Base-by-base conservation (phyloP, 2,113 vertebrate genomes). In the Alexandromys fortis region DNA sequence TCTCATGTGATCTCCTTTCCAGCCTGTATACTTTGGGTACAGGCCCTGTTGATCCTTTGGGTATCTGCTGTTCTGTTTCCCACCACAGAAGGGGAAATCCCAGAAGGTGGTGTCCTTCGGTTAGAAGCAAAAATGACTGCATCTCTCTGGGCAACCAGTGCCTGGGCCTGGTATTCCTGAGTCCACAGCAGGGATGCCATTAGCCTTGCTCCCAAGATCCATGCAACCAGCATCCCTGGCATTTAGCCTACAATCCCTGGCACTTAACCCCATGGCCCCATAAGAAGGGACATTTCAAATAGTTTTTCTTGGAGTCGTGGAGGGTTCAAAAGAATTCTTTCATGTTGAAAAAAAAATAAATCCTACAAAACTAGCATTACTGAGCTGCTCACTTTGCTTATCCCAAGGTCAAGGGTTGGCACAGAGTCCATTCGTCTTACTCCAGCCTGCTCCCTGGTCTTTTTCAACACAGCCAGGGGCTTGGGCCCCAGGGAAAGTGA, bases 71-170 rank as follows among this genome's bases (percentile, higher is more conserved):
- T 61, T 91, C 73, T 75, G 52, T 94, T 97, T 97, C 95, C 94
- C 77, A 91, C 81, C 81, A 94, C 76, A 93, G 89, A 96, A 95
- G 81, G 89, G 88, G 86, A 95, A 96, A 92, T 92, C 93, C 88
- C 93, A 86, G 93, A 97, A 97, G 91, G 93, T 96, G 85, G 72
- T 96, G 77, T 95, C 90, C 93, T 97, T 92, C 73, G 47, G 55
- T 92, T 92, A 92, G 90, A 93, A 97, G 95, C 96, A 83, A 96
- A 97, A 96, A 94, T 89, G 93, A 92, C 95, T 96, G 90, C 96
- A 97, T 98, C 97, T 97, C 97, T 97, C 92, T 96, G 97, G 97
- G 97, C 97, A 97, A 98, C 97, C 94, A 86, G 77, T 82, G 88
- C 47, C 88, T 86, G 67, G 73, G 61, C 88, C 92, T 97, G 97